Percentiles rank a stretch among this genome's conserved stretches.
These are phyloP conservation scores for Pyrocephalus nanus DNA, from an alignment of 2,797 vertebrate genomes.

Conservation along the genomic window DNA sequence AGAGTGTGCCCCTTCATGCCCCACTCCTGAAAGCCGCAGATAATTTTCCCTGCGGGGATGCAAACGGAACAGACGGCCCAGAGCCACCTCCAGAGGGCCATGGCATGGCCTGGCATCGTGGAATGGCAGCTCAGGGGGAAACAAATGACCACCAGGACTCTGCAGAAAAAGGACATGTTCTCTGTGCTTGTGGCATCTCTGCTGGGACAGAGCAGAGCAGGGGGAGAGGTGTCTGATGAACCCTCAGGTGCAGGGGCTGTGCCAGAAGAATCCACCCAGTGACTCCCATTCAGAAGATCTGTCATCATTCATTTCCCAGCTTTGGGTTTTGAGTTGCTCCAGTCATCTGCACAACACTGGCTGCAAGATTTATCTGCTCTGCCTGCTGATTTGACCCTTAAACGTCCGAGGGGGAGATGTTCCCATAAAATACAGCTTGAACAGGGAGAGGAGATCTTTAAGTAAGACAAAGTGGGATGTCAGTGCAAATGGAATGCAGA, in stretches of 20 bases:
- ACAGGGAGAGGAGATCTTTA: background rate
- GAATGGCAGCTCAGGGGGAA: background rate
- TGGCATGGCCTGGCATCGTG: accelerated
- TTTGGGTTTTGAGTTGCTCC: background rate
- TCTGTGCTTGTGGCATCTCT: background rate
- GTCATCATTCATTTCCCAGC: background rate
- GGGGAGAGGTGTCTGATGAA: background rate
- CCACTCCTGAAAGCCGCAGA: background rate
- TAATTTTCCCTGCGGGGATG: background rate
- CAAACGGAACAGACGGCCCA: background rate
- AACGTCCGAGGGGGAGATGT: background rate
- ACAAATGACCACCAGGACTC: background rate
- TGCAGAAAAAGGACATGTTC: background rate
- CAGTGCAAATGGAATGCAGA: accelerated
- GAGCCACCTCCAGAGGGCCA: accelerated
- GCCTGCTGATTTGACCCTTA: background rate
- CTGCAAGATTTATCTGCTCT: background rate
- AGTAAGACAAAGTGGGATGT: background rate
- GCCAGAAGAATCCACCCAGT: background rate
- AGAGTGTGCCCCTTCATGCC: background rate
- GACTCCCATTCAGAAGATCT: no score
- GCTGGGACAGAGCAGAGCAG: background rate
- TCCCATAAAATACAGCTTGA: background rate
- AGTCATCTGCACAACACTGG: background rate
- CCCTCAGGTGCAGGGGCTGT: background rate